Percentiles rank a stretch among this genome's conserved stretches.
phyloP scores from a whole-genome alignment of 1,140 invertebrate genomes.

The Drosophila seguyi region DNA sequence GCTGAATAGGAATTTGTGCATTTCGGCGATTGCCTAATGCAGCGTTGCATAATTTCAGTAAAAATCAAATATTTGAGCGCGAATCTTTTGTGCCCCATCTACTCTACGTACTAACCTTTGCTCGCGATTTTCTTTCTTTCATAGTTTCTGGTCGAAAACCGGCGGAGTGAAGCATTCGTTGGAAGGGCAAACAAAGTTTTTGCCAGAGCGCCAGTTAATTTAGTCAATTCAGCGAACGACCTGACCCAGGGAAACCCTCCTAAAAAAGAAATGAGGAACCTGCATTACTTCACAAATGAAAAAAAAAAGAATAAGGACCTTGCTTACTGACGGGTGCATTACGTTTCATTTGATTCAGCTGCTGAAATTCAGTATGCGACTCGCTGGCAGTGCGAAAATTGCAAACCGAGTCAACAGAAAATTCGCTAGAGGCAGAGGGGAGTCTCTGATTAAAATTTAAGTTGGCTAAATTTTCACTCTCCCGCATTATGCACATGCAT shows the following conservation, averaged over 20 bases:
- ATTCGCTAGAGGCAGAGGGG: slow-evolving; percentile 41
- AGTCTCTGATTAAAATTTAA: slow-evolving; percentile 67
- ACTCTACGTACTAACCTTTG: slow-evolving; percentile 33
- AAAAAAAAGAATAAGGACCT: slow-evolving; percentile 8
- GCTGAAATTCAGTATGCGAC: slow-evolving; percentile 54
- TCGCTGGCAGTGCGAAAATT: slow-evolving; percentile 50
- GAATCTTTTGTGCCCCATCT: slow-evolving; percentile 75
- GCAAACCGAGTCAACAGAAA: slow-evolving; percentile 67
- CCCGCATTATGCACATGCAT: slow-evolving; percentile 1
- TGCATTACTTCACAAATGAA: background rate
- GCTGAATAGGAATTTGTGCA: slow-evolving; percentile 60
- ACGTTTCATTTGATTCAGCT: slow-evolving; percentile 66
- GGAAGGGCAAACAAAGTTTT: slow-evolving; percentile 75
- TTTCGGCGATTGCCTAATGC: slow-evolving; percentile 73
- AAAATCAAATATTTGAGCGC: slow-evolving; percentile 77
- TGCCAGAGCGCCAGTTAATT: slow-evolving; percentile 69
- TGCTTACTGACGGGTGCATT: slow-evolving; percentile 57
- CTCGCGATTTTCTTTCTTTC: background rate
- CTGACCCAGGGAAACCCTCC: slow-evolving; percentile 1
- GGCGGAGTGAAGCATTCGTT: slow-evolving; percentile 63
- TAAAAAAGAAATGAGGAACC: background rate
- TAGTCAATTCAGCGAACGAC: slow-evolving; percentile 69
- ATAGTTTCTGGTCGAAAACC: slow-evolving; percentile 1
- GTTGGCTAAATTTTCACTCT: slow-evolving; percentile 18
- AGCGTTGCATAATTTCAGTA: slow-evolving; percentile 78